phyloP scores from a whole-genome alignment of 1,140 invertebrate genomes.

The Aphelenchoides besseyi region DNA sequence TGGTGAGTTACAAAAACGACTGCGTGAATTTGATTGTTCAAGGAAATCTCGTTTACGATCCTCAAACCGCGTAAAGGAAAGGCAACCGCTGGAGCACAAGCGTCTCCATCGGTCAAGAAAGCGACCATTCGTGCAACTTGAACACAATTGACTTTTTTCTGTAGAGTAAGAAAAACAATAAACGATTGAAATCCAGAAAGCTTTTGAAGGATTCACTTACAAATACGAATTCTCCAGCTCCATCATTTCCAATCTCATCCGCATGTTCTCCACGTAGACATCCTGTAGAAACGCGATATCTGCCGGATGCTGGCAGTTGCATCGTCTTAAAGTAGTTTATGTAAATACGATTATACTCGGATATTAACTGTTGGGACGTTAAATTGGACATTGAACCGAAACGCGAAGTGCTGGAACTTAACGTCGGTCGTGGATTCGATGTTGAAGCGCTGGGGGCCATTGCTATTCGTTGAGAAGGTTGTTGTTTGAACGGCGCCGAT shows the following conservation, averaged over 20 bases:
- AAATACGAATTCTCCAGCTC: conserved; percentile 50
- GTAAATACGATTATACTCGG: conserved; percentile 5
- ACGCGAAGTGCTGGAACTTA: not conserved
- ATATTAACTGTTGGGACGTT: not conserved
- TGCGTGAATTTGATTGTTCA: too few relatives aligned
- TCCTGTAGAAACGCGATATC: conserved; percentile 45
- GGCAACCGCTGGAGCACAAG: too few relatives aligned
- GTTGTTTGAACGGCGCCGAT: not conserved
- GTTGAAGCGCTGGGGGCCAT: not conserved
- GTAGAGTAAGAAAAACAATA: too few relatives aligned
- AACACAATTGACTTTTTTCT: too few relatives aligned
- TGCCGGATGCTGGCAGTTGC: conserved; percentile 45
- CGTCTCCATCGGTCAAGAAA: too few relatives aligned
- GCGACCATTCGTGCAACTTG: too few relatives aligned
- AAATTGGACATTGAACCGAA: not conserved
- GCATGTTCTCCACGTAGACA: conserved; percentile 48
- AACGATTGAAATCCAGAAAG: too few relatives aligned
- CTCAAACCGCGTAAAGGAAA: too few relatives aligned
- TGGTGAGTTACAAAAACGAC: too few relatives aligned
- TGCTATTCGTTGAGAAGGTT: not conserved
- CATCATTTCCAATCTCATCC: conserved; percentile 45
- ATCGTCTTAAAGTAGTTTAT: conserved; percentile 11
- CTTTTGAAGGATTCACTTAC: conserved; percentile 22
- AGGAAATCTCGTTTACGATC: too few relatives aligned
- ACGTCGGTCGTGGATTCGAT: not conserved